Evolutionary conservation across 2,888 invertebrate species (phyloP), one percentile per base, ranked within the genome.

Genomic region (Drosophila monieri): DNA sequence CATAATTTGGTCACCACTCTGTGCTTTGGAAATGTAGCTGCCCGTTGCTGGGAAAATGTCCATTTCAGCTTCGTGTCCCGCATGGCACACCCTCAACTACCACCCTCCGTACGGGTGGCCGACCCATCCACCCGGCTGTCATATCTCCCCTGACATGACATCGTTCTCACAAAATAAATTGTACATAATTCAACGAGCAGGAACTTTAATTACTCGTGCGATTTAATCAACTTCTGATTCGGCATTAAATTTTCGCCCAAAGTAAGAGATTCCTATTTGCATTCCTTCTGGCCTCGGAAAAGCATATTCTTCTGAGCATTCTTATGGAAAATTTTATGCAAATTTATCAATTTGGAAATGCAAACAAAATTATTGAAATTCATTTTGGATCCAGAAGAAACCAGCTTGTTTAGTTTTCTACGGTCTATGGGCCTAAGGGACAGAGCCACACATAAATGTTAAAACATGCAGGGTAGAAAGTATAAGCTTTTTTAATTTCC

Each of bases 81-180:
- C 35, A 12, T 14, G 41, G 23, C 52, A 30, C 43, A 27, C 41
- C 54, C 55, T 14, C 18, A 18, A 6, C 9, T 6, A 18, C 15
- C 18, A 10, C 21, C n/a, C n/a, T n/a, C n/a, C n/a, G n/a, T n/a
- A n/a, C n/a, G n/a, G n/a, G n/a, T n/a, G n/a, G n/a, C n/a, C 64
- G 32, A n/a, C n/a, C n/a, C 51, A 4, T 32, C 21, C n/a, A 5
- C 39, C 21, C n/a, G 23, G 37, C 53, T 62, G 66, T 58, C 66
- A 70, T 43, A 46, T 44, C 27, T 9, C 21, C 27, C 23, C 21
- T 47, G 53, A 65, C 61, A 64, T 76, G 79, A 78, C 74, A 79
- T 52, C 51, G 44, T 73, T 69, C 60, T 54, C 57, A 49, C 66
- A 55, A 76, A 73, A 73, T 81, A 73, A 78, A 65, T 81, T 61